Evolutionary conservation across 2,888 invertebrate genomes (phyloP).

Genomic region (Patella caerulea): DNA sequence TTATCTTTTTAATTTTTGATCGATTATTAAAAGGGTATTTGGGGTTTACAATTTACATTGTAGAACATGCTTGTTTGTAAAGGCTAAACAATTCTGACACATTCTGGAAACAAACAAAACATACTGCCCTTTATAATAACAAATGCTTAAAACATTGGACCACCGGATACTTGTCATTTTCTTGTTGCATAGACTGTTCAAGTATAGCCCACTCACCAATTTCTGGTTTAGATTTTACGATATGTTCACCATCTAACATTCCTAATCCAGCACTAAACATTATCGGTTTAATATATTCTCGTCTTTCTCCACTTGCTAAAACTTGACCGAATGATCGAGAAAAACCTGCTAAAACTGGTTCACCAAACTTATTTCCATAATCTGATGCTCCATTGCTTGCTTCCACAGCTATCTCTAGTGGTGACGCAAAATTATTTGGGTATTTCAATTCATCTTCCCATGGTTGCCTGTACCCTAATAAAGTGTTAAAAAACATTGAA

Average conservation of each 20-base stretch:
- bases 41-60: no score
- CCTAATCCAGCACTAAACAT: constrained; percentile 99
- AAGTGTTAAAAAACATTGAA: background rate
- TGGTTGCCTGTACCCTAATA: constrained; percentile 83
- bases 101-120: no score
- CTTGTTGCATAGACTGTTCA: no score
- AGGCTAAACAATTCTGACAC: no score
- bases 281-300: constrained; percentile 97
- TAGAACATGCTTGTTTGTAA: no score
- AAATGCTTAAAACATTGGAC: no score
- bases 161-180: no score
- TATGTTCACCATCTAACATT: constrained; percentile 86
- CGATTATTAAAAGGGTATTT: no score
- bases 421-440: constrained; percentile 90
- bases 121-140: no score
- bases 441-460: constrained; percentile 86
- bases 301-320: constrained; percentile 77
- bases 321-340: constrained; percentile 89
- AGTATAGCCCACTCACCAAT: constrained; percentile 75
- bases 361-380: constrained; percentile 99
- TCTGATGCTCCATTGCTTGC: constrained; percentile 98
- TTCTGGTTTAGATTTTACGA: constrained; percentile 82
- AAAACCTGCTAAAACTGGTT: constrained; percentile 93
- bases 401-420: constrained; percentile 91
- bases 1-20: no score